Conservation (phyloP, 2,113 vertebrate genomes). For the Columbina picui region DNA sequence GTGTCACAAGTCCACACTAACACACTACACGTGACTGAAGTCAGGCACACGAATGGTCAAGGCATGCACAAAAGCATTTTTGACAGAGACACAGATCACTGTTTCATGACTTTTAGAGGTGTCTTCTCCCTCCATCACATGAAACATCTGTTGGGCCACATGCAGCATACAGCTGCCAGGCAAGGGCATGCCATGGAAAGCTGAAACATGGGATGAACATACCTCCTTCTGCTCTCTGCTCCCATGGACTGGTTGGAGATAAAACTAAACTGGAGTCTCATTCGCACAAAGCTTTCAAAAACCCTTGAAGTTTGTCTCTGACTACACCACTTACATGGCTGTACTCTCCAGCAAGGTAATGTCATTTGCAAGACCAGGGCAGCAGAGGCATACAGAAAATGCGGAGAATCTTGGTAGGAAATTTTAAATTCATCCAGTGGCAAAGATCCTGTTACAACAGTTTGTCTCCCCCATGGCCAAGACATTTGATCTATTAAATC, state of each 20-base stretch:
- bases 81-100: background rate
- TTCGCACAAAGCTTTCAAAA: background rate
- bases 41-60: background rate
- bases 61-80: background rate
- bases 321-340: background rate
- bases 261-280: background rate
- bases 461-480: background rate
- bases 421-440: background rate
- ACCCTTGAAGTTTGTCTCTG: background rate
- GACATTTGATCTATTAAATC: conserved; percentile 64
- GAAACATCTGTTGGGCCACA: background rate
- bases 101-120: background rate
- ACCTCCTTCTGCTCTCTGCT: background rate
- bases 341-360: background rate
- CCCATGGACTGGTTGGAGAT: background rate
- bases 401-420: background rate
- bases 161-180: background rate
- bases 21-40: background rate
- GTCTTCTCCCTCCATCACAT: background rate
- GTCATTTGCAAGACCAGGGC: background rate
- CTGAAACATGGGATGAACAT: background rate
- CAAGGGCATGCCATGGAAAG: background rate
- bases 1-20: background rate
- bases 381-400: background rate
- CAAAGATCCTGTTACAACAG: conserved; percentile 47